Evolutionary conservation across 2,888 invertebrate species (phyloP).

Genomic region (Drosophila helvetica): DNA sequence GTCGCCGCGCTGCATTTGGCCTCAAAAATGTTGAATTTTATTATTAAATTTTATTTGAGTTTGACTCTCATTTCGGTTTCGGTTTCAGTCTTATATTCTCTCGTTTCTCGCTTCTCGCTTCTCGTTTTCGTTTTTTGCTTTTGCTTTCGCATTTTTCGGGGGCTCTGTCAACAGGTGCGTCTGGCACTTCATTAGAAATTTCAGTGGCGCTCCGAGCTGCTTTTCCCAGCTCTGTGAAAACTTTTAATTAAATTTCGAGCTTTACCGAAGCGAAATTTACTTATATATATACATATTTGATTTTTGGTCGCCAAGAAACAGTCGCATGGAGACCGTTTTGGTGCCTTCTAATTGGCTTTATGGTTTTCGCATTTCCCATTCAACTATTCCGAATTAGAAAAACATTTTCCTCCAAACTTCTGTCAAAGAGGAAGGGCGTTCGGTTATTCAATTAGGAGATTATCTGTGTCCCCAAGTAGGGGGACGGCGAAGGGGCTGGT

Average conservation of each 20-base stretch:
- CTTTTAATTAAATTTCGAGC: slow-evolving; percentile 71
- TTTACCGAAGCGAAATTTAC: slow-evolving; percentile 62
- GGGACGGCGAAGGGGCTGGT: slow-evolving; percentile 1
- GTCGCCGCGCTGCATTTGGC: slow-evolving; percentile 2
- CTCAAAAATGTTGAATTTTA: slow-evolving; percentile 49
- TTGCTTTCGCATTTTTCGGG: slow-evolving; percentile 21
- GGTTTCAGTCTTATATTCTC: slow-evolving; percentile 28
- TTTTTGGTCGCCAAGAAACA: slow-evolving; percentile 68
- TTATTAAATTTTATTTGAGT: slow-evolving; percentile 58
- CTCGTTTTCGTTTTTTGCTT: slow-evolving; percentile 22
- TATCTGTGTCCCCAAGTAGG: slow-evolving; percentile 21
- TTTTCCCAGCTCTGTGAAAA: slow-evolving; percentile 39
- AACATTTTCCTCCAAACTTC: slow-evolving; percentile 42
- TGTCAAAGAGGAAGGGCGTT: slow-evolving; percentile 17
- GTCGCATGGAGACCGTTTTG: slow-evolving; percentile 63
- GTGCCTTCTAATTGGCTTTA: slow-evolving; percentile 49
- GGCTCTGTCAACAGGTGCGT: slow-evolving; percentile 68
- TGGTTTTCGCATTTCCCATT: slow-evolving; percentile 39
- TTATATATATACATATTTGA: slow-evolving; percentile 59
- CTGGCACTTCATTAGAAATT: slow-evolving; percentile 68
- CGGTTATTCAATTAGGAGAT: slow-evolving; percentile 43
- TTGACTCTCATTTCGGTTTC: slow-evolving; percentile 40
- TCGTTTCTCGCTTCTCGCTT: slow-evolving; percentile 30
- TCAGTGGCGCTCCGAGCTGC: slow-evolving; percentile 30
- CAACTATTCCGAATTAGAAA: slow-evolving; percentile 45